phyloP scores from a whole-genome alignment of 2,797 vertebrate genomes.

The Sebastes iracundus region DNA sequence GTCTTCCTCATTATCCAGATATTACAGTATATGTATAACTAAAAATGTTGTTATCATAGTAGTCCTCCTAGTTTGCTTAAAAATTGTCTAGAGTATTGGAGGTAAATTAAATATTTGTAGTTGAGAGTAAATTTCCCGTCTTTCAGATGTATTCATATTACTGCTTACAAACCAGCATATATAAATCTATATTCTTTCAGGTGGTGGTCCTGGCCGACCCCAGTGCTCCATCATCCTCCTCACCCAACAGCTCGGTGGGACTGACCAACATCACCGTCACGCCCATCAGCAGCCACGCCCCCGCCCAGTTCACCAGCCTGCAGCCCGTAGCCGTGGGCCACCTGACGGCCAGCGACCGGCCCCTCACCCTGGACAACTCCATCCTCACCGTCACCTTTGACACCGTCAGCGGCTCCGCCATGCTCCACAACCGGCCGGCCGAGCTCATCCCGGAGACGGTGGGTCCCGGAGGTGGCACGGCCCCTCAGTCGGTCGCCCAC shows the following conservation, averaged over 20 bases:
- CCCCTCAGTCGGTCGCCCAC: conserved; percentile 91
- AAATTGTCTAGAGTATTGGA: background rate
- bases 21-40: no score
- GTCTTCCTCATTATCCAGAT: background rate
- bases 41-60: background rate
- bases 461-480: conserved; percentile 67
- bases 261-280: conserved; percentile 94
- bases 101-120: background rate
- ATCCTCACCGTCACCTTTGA: conserved; percentile 98
- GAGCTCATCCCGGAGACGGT: conserved; percentile 88
- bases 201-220: conserved; percentile 95
- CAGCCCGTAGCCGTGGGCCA: conserved; percentile 94
- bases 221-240: conserved; percentile 81
- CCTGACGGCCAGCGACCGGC: conserved; percentile 87
- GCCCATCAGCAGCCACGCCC: conserved; percentile 87
- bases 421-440: conserved; percentile 91
- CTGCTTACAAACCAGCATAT: background rate
- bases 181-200: conserved; percentile 67
- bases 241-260: conserved; percentile 89
- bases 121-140: background rate
- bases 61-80: background rate
- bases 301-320: conserved; percentile 93
- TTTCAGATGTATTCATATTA: background rate
- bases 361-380: conserved; percentile 94
- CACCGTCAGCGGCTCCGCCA: conserved; percentile 90